Evolutionary conservation across 1,140 invertebrate genomes (phyloP).

Genomic region (Drosophila murphyi): DNA sequence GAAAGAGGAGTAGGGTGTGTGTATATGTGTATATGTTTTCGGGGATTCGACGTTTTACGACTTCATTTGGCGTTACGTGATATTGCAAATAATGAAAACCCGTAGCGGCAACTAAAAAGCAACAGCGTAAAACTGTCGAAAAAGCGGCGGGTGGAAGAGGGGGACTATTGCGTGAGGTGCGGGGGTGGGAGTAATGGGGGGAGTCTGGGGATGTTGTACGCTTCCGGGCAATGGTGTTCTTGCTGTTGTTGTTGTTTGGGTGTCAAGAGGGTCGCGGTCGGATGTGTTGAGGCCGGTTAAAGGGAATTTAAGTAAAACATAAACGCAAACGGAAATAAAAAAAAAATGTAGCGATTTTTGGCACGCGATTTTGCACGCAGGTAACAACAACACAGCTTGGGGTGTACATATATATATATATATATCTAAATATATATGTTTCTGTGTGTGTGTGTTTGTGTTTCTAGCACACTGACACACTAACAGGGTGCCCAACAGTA

Average conservation of each 20-base stretch:
- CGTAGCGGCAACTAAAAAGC: constrained; percentile 56
- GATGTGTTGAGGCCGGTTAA: constrained; percentile 80
- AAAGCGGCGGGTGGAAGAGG: constrained; percentile 1
- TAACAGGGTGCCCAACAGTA: constrained; percentile 40
- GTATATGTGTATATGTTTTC: constrained; percentile 5
- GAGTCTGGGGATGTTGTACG: background rate
- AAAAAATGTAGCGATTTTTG: constrained; percentile 73
- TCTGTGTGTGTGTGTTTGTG: constrained; percentile 25
- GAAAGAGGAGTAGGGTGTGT: background rate
- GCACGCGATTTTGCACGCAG: constrained; percentile 70
- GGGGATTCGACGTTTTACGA: constrained; percentile 64
- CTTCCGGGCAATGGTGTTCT: constrained; percentile 25
- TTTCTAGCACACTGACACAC: constrained; percentile 61
- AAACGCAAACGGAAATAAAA: constrained; percentile 79
- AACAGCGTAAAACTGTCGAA: constrained; percentile 61
- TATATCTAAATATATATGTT: background rate
- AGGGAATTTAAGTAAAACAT: constrained; percentile 81
- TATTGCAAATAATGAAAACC: constrained; percentile 77
- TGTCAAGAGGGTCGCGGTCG: constrained; percentile 19
- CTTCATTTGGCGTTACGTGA: constrained; percentile 78
- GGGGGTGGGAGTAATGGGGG: background rate
- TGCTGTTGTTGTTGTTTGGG: constrained; percentile 10
- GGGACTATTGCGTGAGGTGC: constrained; percentile 49
- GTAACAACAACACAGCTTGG: constrained; percentile 39
- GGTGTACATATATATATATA: background rate